phyloP scores from a whole-genome alignment of 53 echinoderm and acorn worm genomes.

The Mesocentrotus franciscanus region DNA sequence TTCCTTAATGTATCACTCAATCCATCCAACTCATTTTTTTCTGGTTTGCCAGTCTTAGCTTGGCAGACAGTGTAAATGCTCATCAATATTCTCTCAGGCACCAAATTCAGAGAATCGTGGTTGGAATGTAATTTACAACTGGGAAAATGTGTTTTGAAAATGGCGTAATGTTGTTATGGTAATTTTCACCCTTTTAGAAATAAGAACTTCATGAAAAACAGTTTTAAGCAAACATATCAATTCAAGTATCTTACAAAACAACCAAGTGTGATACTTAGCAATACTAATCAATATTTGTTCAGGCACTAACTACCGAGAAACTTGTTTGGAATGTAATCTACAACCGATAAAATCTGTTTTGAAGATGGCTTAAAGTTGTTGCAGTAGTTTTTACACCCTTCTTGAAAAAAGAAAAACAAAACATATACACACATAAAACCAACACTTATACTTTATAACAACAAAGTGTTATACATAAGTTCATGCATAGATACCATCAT shows the following conservation, averaged over 20 bases:
- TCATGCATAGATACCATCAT: background rate
- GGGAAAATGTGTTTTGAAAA: no score
- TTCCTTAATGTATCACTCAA: background rate
- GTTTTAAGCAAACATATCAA: no score
- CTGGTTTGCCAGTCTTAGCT: background rate
- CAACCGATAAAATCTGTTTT: background rate
- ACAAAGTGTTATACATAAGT: background rate
- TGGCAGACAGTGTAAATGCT: background rate
- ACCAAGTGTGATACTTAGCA: no score
- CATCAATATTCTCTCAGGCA: constrained; percentile 4
- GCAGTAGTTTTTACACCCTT: background rate
- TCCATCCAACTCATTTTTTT: background rate
- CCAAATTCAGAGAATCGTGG: no score
- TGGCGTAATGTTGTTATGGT: no score
- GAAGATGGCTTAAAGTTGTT: background rate
- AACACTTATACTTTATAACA: no score
- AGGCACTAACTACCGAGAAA: background rate
- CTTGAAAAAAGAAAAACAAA: background rate
- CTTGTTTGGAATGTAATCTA: background rate
- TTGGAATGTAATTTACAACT: no score
- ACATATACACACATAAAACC: no score
- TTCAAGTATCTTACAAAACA: no score
- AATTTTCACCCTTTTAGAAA: no score
- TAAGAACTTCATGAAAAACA: no score
- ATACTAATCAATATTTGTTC: no score